Base-by-base conservation (phyloP, 2,113 vertebrate species). In the Muscicapa adusta region DNA sequence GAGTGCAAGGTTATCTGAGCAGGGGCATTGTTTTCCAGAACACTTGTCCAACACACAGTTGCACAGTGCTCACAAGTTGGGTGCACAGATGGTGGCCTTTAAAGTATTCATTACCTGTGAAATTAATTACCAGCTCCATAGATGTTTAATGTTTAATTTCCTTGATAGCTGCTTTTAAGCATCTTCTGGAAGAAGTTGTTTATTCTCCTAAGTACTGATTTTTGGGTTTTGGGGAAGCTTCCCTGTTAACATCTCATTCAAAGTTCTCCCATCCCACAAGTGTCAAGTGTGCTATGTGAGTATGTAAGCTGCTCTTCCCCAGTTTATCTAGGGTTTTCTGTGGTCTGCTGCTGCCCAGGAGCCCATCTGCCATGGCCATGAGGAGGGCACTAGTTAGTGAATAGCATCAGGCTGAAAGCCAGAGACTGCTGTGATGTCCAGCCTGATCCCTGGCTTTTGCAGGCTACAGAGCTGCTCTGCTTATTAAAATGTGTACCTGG, bases 371-470 rank as follows among this genome's bases (percentile, higher is more conserved):
- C 0, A 1, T 31, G 56, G 56, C 40, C 9, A 0, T 5, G 5
- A 38, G 33, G 34, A 71, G 14, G 12, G 23, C 6, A 33, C 78
- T 20, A n/a, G 19, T 19, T 0, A 0, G 26, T 50, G 7, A 82
- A 34, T 12, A 48, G 40, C 24, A 42, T 50, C 18, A 72, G 43
- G 12, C 34, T 88, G 57, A 14, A 14, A 66, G 61, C 33, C 47
- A 36, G 58, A 50, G 18, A 42, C 24, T 38, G 29, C 26, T 0
- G 0, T 43, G 76, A 33, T 0, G 0, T 38, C 22, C 74, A 72
- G 38, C 53, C 53, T 28, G 31, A 48, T 78, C 29, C 16, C 58
- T 2, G 12, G 16, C 66, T 67, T 78, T 51, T 9, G 4, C 26
- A 56, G 34, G 38, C 47, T 34, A 9, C 43, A 63, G 45, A 53